Conservation (phyloP, 1,140 invertebrate species). For the Phocides pigmalion region DNA sequence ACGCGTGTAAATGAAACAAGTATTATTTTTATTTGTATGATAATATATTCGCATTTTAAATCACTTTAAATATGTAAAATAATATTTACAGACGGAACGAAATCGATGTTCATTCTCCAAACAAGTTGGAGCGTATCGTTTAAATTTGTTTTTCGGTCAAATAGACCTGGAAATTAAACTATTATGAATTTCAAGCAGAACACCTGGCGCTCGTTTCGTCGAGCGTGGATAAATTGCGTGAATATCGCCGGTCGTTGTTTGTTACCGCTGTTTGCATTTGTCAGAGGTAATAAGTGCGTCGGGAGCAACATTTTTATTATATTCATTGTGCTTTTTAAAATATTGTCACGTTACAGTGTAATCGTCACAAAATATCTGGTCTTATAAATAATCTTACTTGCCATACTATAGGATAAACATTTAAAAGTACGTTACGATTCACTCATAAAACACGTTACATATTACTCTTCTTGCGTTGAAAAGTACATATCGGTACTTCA, state of each 20-base stretch:
- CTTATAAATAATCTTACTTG: no score
- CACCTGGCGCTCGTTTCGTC: constrained; percentile 28
- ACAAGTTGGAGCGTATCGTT: constrained; percentile 7
- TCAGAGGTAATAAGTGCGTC: constrained; percentile 29
- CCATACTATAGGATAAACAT: no score
- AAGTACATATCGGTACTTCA: no score
- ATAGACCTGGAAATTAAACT: constrained; percentile 36
- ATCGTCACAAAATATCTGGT: neutral
- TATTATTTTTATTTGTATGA: no score
- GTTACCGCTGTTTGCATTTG: constrained; percentile 35
- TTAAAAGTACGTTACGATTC: no score
- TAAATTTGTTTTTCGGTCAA: constrained; percentile 34
- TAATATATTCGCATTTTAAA: no score
- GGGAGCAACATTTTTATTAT: constrained; percentile 13
- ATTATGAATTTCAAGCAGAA: constrained; percentile 34
- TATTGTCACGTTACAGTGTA: neutral
- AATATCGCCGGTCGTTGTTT: constrained; percentile 33
- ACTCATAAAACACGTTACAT: no score
- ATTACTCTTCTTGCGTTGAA: no score
- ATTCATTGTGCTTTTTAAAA: neutral
- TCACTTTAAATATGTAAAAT: neutral
- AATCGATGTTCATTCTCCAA: constrained; percentile 7
- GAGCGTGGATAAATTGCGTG: constrained; percentile 32
- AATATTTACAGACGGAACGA: constrained; percentile 6
- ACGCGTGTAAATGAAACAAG: no score